A percentile compares a stretch with the other conserved stretches of the same genome.
phyloP scores from a whole-genome alignment of 2,888 invertebrate species.

The Diarsia brunnea region DNA sequence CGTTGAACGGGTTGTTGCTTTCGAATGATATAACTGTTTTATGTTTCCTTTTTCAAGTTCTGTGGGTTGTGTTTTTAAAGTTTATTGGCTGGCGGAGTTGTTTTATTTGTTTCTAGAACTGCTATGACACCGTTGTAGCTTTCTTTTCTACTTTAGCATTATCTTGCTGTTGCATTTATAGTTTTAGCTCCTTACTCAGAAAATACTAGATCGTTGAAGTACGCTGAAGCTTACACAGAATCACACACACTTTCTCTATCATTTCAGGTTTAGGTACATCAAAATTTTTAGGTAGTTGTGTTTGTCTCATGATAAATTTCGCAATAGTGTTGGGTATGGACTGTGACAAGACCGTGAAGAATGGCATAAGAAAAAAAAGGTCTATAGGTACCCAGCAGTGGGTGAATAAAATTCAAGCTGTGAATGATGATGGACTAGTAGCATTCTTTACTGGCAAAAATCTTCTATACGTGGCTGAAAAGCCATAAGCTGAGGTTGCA shows the following conservation, averaged over 20 bases:
- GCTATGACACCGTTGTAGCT: background rate
- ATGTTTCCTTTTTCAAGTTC: constrained; percentile 36
- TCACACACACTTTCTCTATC: too few relatives aligned
- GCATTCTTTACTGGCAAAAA: background rate
- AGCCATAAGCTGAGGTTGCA: background rate
- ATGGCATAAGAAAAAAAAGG: too few relatives aligned
- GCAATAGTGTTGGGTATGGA: too few relatives aligned
- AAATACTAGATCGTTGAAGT: background rate
- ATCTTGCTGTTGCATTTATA: background rate
- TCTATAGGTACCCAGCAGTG: too few relatives aligned
- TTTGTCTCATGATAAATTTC: too few relatives aligned
- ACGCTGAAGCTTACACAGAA: too few relatives aligned
- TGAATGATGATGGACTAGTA: too few relatives aligned
- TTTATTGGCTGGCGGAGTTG: constrained; percentile 32
- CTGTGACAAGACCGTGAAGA: too few relatives aligned
- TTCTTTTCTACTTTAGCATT: background rate
- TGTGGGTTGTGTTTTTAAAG: constrained; percentile 28
- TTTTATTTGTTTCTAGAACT: constrained; percentile 19
- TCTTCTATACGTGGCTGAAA: background rate
- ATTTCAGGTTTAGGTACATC: too few relatives aligned
- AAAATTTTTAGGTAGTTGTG: too few relatives aligned
- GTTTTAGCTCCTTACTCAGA: background rate
- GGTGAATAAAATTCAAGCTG: too few relatives aligned
- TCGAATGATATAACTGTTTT: constrained; percentile 39
- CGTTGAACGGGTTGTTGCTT: constrained; percentile 46